Evolutionary conservation across 2,113 vertebrate species (phyloP), one percentile per base, ranked within the genome.

Genomic region (Ceyx cyanopectus): DNA sequence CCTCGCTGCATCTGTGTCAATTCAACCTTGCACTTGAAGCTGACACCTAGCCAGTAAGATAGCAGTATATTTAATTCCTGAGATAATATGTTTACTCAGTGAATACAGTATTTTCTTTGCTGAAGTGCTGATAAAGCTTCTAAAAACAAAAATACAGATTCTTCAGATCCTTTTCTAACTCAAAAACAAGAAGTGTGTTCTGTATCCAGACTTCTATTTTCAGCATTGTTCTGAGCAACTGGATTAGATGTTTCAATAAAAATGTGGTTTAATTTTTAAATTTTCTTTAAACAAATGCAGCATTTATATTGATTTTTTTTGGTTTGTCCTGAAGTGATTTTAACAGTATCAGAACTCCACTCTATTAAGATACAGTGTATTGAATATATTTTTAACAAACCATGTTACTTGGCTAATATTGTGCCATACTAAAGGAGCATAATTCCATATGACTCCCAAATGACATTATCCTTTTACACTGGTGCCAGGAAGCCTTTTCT

Each of bases 101-200:
- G 56, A 88, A 81, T 83, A 60, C 24, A 60, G 76, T 88, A 84
- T 94, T 92, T 92, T 73, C 51, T 75, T 87, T 84, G 77, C 48
- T 92, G 51, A 87, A 81, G 21, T 94, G 77, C 87, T 92, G 84
- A 89, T 94, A 86, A 93, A 78, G 83, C 80, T 93, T 72, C 58
- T n/a, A 56, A 90, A 89, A 92, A 7, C 61, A 60, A 90, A 95
- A 88, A 75, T 67, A 84, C 53, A 26, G 50, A 26, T 26, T 51
- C 50, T 51, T 51, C 48, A 51, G 50, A 56, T 84, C 29, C 23
- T 79, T 62, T 93, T 66, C 85, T 69, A 82, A 57, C 78, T 58
- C 80, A 75, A 82, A 93, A 89, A 91, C 74, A 89, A 60, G 74
- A 75, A 87, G 58, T 75, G 65, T 91, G 81, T 91, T 89, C 66